These are phyloP conservation scores for Ceratina japonica DNA, from an alignment of 1,140 invertebrate species.

Conservation along the genomic window DNA sequence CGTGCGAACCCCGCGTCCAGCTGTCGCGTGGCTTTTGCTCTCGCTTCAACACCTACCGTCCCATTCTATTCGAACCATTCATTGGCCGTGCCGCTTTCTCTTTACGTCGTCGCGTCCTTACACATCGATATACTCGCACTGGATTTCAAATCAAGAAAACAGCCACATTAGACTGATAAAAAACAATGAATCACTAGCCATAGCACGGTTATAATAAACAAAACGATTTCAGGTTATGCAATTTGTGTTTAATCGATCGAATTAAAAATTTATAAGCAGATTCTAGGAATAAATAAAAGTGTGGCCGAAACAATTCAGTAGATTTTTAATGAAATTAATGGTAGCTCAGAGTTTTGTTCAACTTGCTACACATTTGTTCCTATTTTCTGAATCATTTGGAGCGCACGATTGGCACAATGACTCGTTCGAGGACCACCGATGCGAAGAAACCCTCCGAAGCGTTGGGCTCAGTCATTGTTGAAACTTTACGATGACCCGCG, in stretches of 20 bases:
- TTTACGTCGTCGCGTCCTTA: background rate
- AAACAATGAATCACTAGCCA: no score
- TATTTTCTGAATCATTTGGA: slow-evolving; percentile 20
- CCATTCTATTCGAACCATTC: slow-evolving; percentile 20
- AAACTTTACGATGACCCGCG: slow-evolving; percentile 19
- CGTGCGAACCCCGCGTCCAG: slow-evolving; percentile 59
- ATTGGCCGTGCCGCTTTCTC: slow-evolving; percentile 4
- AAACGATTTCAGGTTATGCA: no score
- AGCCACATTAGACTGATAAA: no score
- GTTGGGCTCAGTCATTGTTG: background rate
- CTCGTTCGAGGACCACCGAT: background rate
- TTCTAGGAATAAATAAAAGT: no score
- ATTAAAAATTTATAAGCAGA: no score
- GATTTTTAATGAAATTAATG: no score
- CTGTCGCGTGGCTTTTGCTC: slow-evolving; percentile 62
- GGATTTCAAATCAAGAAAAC: no score
- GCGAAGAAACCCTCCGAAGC: background rate
- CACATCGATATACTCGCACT: background rate
- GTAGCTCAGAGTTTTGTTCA: no score
- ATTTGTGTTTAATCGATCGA: no score
- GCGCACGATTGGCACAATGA: background rate
- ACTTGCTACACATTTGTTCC: slow-evolving; percentile 10
- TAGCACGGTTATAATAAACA: no score
- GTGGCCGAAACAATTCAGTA: no score
- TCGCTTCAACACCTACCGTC: slow-evolving; percentile 38